phyloP scores from a whole-genome alignment of 2,888 invertebrate genomes.

The Chalcis sispes region DNA sequence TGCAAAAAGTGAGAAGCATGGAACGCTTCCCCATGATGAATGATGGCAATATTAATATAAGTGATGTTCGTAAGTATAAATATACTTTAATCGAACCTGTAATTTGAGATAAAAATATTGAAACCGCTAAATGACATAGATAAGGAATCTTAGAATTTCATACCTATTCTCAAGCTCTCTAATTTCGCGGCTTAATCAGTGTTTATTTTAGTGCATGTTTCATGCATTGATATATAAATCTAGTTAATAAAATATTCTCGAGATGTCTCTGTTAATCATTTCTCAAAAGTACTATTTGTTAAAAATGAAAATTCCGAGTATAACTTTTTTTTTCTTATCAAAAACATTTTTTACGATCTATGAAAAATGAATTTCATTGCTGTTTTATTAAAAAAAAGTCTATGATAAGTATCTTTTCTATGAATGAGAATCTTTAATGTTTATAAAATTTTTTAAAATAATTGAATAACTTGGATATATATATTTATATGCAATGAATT shows the following conservation, averaged over 20 bases:
- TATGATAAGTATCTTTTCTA: no score
- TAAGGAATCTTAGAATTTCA: slow-evolving; percentile 3
- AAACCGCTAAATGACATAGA: not conserved
- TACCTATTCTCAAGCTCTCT: not conserved
- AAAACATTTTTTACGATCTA: no score
- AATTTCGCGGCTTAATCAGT: slow-evolving; percentile 14
- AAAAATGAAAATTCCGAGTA: no score
- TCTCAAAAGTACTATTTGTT: no score
- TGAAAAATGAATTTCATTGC: no score
- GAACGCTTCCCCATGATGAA: slow-evolving; percentile 47
- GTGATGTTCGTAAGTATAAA: slow-evolving; percentile 87
- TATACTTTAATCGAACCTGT: not conserved
- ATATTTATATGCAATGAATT: no score
- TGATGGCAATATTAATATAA: slow-evolving; percentile 81
- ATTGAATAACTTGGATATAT: no score
- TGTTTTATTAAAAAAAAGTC: no score
- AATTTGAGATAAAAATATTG: not conserved
- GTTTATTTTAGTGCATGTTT: slow-evolving; percentile 20
- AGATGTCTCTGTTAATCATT: no score
- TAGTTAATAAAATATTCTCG: not conserved
- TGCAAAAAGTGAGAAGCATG: slow-evolving; percentile 67
- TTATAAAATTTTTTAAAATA: no score
- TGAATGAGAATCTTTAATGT: no score
- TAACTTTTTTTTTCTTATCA: no score
- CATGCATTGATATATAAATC: not conserved